Conservation (phyloP, 2,113 vertebrate species). For the Phodopus roborovskii region DNA sequence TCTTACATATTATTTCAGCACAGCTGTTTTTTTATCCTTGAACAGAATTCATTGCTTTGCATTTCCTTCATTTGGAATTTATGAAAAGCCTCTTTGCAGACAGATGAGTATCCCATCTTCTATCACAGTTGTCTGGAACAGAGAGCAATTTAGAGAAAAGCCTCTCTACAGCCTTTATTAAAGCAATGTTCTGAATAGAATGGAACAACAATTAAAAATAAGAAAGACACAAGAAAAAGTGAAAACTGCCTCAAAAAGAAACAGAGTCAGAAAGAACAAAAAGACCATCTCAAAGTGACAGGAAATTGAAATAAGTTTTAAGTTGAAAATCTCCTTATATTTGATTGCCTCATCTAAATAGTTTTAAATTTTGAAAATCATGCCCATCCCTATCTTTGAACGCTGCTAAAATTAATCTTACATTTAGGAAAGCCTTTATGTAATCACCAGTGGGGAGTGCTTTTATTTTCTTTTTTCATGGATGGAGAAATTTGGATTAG, state of each 20-base stretch:
- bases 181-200: slow-evolving; percentile 35
- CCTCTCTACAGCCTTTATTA: slow-evolving; percentile 18
- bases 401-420: slow-evolving; percentile 58
- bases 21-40: slow-evolving; percentile 54
- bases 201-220: slow-evolving; percentile 49
- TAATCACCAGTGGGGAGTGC: slow-evolving; percentile 28
- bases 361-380: slow-evolving; percentile 39
- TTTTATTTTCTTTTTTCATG: not conserved
- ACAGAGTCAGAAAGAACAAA: slow-evolving; percentile 30
- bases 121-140: slow-evolving; percentile 15
- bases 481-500: slow-evolving; percentile 67
- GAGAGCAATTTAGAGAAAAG: slow-evolving; percentile 40
- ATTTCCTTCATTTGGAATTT: slow-evolving; percentile 48
- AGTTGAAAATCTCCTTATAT: slow-evolving; percentile 53
- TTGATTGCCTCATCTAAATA: slow-evolving; percentile 45
- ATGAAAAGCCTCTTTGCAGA: slow-evolving; percentile 10
- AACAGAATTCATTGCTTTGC: slow-evolving; percentile 29
- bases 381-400: slow-evolving; percentile 40
- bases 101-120: slow-evolving; percentile 31
- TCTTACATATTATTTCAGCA: slow-evolving; percentile 55
- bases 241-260: slow-evolving; percentile 47
- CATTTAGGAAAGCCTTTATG: slow-evolving; percentile 53
- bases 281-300: not conserved
- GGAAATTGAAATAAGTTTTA: slow-evolving; percentile 37
- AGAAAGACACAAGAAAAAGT: slow-evolving; percentile 50